These are phyloP conservation scores for Smutsia gigantea DNA, from an alignment of 2,797 vertebrate species.

Conservation along the genomic window DNA sequence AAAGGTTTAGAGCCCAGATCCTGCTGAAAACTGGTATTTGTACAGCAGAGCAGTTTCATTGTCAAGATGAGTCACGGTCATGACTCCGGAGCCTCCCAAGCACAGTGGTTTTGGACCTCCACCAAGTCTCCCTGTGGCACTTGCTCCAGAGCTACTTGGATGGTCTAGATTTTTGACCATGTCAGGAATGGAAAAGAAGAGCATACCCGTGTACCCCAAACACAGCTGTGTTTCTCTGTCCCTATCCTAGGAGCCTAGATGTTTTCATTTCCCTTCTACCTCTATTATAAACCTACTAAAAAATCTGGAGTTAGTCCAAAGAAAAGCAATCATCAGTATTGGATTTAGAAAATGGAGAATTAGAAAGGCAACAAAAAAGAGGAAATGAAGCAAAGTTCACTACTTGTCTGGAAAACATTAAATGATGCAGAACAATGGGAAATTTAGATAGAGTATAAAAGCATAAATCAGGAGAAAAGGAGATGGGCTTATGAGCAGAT, in stretches of 20 bases:
- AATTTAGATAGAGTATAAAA: not conserved
- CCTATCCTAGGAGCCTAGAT: not conserved
- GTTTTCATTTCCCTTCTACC: slow-evolving; percentile 10
- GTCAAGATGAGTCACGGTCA: not conserved
- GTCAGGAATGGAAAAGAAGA: not conserved
- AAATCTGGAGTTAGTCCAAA: slow-evolving; percentile 44
- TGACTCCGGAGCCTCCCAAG: not conserved
- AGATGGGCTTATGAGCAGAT: not conserved
- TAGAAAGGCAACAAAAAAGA: slow-evolving; percentile 14
- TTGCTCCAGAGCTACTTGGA: not conserved
- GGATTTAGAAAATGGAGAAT: slow-evolving; percentile 35
- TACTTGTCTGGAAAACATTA: slow-evolving; percentile 55
- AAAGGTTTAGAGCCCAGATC: not conserved
- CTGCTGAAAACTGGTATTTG: not conserved
- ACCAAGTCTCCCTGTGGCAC: not conserved
- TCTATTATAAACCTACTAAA: not conserved
- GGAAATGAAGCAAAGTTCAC: slow-evolving; percentile 38
- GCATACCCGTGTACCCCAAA: fast-evolving
- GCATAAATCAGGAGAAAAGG: slow-evolving; percentile 7
- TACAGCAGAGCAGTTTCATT: not conserved
- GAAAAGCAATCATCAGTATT: not conserved
- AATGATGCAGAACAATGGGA: slow-evolving; percentile 44
- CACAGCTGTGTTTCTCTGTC: not conserved
- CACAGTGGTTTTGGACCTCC: not conserved
- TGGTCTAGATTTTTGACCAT: not conserved